Percentiles rank a stretch among this genome's conserved stretches.
phyloP scores from a whole-genome alignment of 2,113 vertebrate genomes.

The Phaethon lepturus region DNA sequence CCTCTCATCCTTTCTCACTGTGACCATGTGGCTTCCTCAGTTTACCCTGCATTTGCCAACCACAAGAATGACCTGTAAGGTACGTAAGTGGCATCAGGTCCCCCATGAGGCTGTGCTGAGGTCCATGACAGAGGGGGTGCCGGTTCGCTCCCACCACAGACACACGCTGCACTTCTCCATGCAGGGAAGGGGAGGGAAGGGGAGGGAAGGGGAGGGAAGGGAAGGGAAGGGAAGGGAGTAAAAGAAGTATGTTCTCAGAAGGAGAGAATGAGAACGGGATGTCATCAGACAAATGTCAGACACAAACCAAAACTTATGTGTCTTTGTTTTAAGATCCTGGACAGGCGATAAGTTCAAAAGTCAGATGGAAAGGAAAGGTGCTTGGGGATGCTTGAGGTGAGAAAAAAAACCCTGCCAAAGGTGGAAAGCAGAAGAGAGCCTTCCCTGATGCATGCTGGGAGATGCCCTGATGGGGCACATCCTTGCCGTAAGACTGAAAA shows the following conservation, averaged over 20 bases:
- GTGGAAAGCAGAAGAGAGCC: neutral
- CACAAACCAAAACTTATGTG: neutral
- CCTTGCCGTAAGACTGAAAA: neutral
- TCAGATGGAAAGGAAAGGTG: neutral
- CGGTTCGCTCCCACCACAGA: neutral
- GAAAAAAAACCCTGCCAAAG: neutral
- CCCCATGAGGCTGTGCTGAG: neutral
- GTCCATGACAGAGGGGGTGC: neutral
- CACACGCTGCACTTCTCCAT: neutral
- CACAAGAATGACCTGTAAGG: accelerated
- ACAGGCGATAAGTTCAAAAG: neutral
- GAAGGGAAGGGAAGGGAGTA: too few relatives aligned
- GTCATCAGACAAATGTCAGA: neutral
- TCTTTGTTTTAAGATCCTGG: neutral
- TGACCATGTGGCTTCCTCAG: neutral
- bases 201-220: too few relatives aligned
- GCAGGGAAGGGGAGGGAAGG: too few relatives aligned
- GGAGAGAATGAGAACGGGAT: neutral
- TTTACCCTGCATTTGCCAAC: neutral
- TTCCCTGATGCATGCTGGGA: too few relatives aligned
- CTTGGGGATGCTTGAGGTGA: neutral
- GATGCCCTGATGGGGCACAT: neutral
- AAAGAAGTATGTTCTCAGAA: neutral
- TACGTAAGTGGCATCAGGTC: neutral
- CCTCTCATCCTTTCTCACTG: neutral